A percentile compares a stretch with the other conserved stretches of the same genome.
These are phyloP conservation scores for Rhinoptilus africanus DNA, from an alignment of 2,113 vertebrate species.

Conservation along the genomic window DNA sequence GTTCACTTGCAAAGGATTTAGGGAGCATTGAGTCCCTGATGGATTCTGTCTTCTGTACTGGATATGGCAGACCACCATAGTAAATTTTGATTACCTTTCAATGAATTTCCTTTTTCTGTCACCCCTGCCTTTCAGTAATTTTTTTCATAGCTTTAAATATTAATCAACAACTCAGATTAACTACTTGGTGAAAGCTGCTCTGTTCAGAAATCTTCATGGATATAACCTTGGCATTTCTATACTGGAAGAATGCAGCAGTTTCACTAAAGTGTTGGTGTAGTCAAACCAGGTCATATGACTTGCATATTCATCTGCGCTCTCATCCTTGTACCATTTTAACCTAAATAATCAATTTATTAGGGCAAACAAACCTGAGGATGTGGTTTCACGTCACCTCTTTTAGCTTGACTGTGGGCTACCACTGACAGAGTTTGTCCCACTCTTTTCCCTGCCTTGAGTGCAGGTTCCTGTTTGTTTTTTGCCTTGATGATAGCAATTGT, in stretches of 20 bases:
- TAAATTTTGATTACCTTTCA: background rate
- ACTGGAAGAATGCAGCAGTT: background rate
- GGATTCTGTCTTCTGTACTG: background rate
- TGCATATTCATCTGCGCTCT: background rate
- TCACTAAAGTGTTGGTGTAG: background rate
- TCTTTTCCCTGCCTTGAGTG: background rate
- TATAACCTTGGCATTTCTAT: background rate
- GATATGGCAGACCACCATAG: background rate
- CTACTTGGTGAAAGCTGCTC: background rate
- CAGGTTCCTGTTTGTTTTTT: background rate
- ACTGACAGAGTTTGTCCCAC: background rate
- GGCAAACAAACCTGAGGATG: background rate
- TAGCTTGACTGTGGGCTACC: background rate
- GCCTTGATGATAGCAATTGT: background rate
- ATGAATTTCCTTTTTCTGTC: background rate
- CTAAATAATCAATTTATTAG: background rate
- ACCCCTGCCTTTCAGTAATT: background rate
- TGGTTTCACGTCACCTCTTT: background rate
- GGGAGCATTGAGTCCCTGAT: background rate
- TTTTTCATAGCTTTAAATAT: background rate
- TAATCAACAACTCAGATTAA: background rate
- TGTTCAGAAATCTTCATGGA: background rate
- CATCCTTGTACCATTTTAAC: background rate
- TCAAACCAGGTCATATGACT: background rate
- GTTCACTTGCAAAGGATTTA: background rate